Evolutionary conservation across 2,888 invertebrate species (phyloP).

Genomic region (Lottia gigantea): DNA sequence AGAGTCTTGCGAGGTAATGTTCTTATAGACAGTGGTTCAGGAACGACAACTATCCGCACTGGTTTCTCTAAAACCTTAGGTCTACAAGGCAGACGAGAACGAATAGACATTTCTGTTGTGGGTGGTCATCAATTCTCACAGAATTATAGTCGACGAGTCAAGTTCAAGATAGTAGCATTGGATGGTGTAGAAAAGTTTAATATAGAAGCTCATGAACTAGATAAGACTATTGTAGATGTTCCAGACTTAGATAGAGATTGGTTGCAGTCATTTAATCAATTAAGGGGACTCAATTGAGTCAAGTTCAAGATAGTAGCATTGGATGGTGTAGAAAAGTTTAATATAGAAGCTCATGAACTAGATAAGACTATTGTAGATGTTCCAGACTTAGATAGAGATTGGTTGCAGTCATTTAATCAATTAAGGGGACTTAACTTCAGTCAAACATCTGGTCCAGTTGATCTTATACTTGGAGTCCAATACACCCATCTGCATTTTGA

Average conservation of each 20-base stretch:
- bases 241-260: not conserved
- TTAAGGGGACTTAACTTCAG: not conserved
- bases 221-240: not conserved
- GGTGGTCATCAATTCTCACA: not conserved
- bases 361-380: not conserved
- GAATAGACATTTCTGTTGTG: not conserved
- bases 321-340: not conserved
- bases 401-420: not conserved
- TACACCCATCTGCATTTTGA: not conserved
- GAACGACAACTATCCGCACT: not conserved
- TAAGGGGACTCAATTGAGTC: not conserved
- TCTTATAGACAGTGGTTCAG: not conserved
- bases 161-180: not conserved
- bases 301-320: not conserved
- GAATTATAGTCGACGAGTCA: conserved; percentile 1
- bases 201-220: not conserved
- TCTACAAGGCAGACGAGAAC: not conserved
- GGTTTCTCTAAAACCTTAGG: conserved; percentile 2
- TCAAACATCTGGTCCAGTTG: not conserved
- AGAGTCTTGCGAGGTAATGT: not conserved
- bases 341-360: not conserved
- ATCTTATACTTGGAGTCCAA: not conserved
- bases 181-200: not conserved
- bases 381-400: not conserved
- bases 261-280: not conserved